A percentile compares a stretch with the other conserved stretches of the same genome.
These are phyloP conservation scores for Holocentrus rufus DNA, from an alignment of 2,797 vertebrate genomes.

Conservation along the genomic window DNA sequence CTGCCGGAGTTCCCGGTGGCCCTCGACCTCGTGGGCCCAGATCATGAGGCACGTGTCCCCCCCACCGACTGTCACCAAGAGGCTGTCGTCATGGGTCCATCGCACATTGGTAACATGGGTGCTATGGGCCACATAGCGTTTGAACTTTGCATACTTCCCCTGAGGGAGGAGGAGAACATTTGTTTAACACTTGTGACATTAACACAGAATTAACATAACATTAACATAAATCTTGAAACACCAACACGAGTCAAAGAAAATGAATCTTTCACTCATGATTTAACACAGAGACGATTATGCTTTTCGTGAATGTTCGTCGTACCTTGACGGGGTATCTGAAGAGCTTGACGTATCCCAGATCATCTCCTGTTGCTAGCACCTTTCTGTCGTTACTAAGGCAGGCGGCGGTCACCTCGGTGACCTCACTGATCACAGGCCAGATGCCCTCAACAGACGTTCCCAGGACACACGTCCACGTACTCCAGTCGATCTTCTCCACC, in stretches of 20 bases:
- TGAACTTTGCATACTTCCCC: slow-evolving; percentile 98
- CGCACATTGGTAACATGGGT: slow-evolving; percentile 96
- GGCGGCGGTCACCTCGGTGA: slow-evolving; percentile 92
- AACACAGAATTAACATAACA: slow-evolving; percentile 55
- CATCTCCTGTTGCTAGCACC: slow-evolving; percentile 95
- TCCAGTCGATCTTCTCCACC: slow-evolving; percentile 98
- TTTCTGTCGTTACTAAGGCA: slow-evolving; percentile 92
- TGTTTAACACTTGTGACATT: slow-evolving; percentile 53
- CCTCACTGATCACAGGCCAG: slow-evolving; percentile 95
- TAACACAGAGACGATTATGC: background rate
- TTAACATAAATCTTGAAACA: slow-evolving; percentile 45
- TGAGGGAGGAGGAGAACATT: slow-evolving; percentile 67
- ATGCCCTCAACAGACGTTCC: slow-evolving; percentile 94
- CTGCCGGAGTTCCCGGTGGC: slow-evolving; percentile 87
- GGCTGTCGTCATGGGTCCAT: slow-evolving; percentile 93
- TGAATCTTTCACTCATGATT: background rate
- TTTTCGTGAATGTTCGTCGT: slow-evolving; percentile 50
- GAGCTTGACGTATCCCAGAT: slow-evolving; percentile 97
- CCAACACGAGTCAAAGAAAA: slow-evolving; percentile 14
- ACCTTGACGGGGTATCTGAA: slow-evolving; percentile 97
- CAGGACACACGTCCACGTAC: slow-evolving; percentile 95
- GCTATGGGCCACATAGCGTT: slow-evolving; percentile 96
- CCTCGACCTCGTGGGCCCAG: slow-evolving; percentile 92
- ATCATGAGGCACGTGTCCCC: slow-evolving; percentile 96
- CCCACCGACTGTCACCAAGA: slow-evolving; percentile 92